Evolutionary conservation across 2,888 invertebrate species (phyloP).

Genomic region (Tiliacea aurago): DNA sequence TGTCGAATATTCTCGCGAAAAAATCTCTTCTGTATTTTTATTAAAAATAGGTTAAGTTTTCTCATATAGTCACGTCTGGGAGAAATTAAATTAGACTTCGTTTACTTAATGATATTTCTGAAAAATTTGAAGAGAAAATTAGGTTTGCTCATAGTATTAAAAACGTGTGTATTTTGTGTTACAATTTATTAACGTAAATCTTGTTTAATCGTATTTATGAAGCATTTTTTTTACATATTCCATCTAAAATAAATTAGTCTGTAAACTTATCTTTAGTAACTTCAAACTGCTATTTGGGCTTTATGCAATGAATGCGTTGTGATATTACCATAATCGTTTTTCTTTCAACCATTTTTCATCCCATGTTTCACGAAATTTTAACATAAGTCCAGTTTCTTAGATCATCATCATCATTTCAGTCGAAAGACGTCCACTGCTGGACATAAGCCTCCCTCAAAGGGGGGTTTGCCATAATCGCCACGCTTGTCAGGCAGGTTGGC

Average conservation of each 20-base stretch:
- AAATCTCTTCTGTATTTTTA: constrained; percentile 14
- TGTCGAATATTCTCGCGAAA: constrained; percentile 5
- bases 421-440: no score
- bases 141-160: constrained; percentile 12
- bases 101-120: constrained; percentile 17
- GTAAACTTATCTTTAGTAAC: not conserved
- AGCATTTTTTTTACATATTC: not conserved
- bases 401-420: no score
- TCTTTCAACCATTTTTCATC: not conserved
- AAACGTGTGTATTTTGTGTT: constrained; percentile 2
- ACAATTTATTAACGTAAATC: constrained; percentile 4
- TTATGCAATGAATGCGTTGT: not conserved
- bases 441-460: no score
- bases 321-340: no score
- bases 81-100: constrained; percentile 24
- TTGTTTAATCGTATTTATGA: not conserved
- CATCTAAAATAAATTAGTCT: not conserved
- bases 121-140: constrained; percentile 21
- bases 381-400: not conserved
- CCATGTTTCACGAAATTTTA: not conserved
- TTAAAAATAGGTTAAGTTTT: constrained; percentile 16
- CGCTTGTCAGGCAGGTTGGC: no score
- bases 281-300: not conserved
- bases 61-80: constrained; percentile 4
- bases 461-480: no score